These are phyloP conservation scores for Ochropleura leucogaster DNA, from an alignment of 2,888 invertebrate genomes.

Conservation along the genomic window DNA sequence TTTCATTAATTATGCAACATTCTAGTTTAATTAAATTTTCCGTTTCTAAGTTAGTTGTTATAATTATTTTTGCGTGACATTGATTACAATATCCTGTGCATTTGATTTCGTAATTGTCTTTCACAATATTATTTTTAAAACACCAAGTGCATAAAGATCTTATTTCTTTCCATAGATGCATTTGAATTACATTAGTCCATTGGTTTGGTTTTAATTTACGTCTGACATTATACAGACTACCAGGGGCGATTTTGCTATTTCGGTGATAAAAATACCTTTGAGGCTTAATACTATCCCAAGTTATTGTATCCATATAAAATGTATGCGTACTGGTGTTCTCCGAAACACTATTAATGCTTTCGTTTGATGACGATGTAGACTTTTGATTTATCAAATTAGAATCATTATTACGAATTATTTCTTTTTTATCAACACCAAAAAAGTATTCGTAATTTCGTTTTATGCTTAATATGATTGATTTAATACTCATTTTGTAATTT, in stretches of 20 bases:
- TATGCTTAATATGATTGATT: slow-evolving; percentile 39
- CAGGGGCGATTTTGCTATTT: slow-evolving; percentile 38
- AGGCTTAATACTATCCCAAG: slow-evolving; percentile 35
- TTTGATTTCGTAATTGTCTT: slow-evolving; percentile 31
- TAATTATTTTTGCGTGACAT: slow-evolving; percentile 37
- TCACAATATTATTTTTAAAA: slow-evolving; percentile 41
- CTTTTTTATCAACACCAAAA: slow-evolving; percentile 37
- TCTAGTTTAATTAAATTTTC: slow-evolving; percentile 43
- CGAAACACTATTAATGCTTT: slow-evolving; percentile 37
- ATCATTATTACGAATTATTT: slow-evolving; percentile 35
- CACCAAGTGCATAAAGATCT: slow-evolving; percentile 38
- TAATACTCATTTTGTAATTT: slow-evolving; percentile 36
- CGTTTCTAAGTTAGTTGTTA: slow-evolving; percentile 38
- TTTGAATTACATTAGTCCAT: slow-evolving; percentile 42
- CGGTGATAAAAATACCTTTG: slow-evolving; percentile 37
- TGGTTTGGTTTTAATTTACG: slow-evolving; percentile 36
- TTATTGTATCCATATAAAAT: slow-evolving; percentile 38
- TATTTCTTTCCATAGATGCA: slow-evolving; percentile 42
- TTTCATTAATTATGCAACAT: slow-evolving; percentile 41
- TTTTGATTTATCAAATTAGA: slow-evolving; percentile 36
- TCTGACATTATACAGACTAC: slow-evolving; percentile 38
- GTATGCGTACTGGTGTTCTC: slow-evolving; percentile 39
- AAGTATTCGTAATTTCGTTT: slow-evolving; percentile 37
- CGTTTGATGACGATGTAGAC: slow-evolving; percentile 35
- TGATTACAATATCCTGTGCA: slow-evolving; percentile 37